Base-by-base conservation (phyloP, 2,888 invertebrate genomes). In the Drosophila mulleri region DNA sequence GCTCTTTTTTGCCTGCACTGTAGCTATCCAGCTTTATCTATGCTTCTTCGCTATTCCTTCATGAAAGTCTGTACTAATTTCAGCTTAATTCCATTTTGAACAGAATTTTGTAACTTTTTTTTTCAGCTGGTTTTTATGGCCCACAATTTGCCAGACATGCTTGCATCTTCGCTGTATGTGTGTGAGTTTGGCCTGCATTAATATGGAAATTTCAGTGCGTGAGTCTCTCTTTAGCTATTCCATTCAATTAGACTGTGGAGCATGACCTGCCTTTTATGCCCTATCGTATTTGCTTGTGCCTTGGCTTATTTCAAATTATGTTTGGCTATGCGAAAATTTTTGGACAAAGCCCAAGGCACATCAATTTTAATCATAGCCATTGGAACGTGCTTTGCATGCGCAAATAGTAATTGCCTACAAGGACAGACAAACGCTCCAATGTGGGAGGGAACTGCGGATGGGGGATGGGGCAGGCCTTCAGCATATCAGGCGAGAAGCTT, bases 231-330 rank as follows among this genome's bases (percentile, higher is more conserved):
- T 48, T 54, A 60, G 82, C 80, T 53, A 80, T 85, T 89, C 73
- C 88, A 85, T 89, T 85, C 84, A 85, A 84, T 84, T 85, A 84
- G 71, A 72, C 62, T 58, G 58, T 56, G 53, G 57, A 67, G 63
- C 69, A 73, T 67, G 83, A 74, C 68, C 68, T 74, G 83, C 59
- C 70, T 78, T 75, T 86, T 78, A 78, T 72, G 77, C 20, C 58
- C 60, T 50, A 74, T 67, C 81, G 78, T 87, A 79, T 87, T 81
- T 79, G 75, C 83, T 73, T 85, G 72, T 82, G 72, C 59, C 79
- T 81, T 77, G 82, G 80, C 82, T 87, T 87, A 77, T 82, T 68
- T 73, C 88, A 84, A 84, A 89, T 84, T 84, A 89, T 84, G 89
- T 87, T 84, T 84, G 84, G 81, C 89, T 89, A 75, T 80, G 88